Evolutionary conservation across 2,888 invertebrate genomes (phyloP), one percentile per base, ranked within the genome.

Genomic region (Rhogogaster chlorosoma): DNA sequence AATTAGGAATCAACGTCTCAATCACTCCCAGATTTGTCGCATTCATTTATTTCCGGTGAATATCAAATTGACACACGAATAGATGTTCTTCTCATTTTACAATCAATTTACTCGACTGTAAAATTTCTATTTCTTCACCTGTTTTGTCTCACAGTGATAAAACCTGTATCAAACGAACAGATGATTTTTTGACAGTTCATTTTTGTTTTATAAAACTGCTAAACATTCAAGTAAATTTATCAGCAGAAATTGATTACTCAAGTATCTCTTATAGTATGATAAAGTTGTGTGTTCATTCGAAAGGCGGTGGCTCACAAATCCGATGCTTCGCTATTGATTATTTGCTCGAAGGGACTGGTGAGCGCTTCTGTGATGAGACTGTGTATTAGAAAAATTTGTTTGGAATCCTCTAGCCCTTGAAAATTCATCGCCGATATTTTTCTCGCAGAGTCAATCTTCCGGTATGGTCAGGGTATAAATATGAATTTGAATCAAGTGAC

Each of bases 1-100:
- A 78, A 57, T 53, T 78, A 3, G 18, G 53, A 32, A 53, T 78
- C 36, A 36, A 57, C 78, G 15, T 78, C 36, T 53, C 57, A 29
- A n/a, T 77, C 77, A 29, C 29, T 53, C 6, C 9, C 7, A 42
- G 9, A 73, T 73, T 73, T 42, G 26, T 73, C 42, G 22, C 32
- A 18, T 29, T 26, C 15, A 22, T 29, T 26, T 53, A 10, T 9
- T 57, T 42, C 1, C 12, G 45, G n/a, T 12, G 6, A 26, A 26
- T 5, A 45, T n/a, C n/a, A 42, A 53, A 77, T 53, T 29, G 32
- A 75, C 22, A 12, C 18, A 22, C 18, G n/a, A 70, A 70, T 32
- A 70, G 18, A 18, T 70, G 36, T 18, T 70, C 32, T 61, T n/a
- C 7, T 32, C 67, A 32, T 67, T 32, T 10, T 29, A 67, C 67